These are phyloP conservation scores for Zonitis immaculata DNA, from an alignment of 2,888 invertebrate genomes.

Conservation along the genomic window DNA sequence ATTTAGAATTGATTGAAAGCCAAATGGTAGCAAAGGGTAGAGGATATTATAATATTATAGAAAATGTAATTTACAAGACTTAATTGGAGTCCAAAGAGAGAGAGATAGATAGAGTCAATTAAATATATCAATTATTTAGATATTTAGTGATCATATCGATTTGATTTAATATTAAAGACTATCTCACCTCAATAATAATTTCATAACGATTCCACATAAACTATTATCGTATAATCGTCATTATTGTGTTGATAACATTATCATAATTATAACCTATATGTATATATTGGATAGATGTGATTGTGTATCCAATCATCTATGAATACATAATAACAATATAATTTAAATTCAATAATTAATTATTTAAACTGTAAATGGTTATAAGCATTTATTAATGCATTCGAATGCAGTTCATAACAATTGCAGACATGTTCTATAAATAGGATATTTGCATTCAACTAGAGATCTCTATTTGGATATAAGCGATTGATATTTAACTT, in stretches of 20 bases:
- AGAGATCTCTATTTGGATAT: too few species aligned
- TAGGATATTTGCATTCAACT: too few species aligned
- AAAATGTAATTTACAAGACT: slow-evolving; percentile 22
- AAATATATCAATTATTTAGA: slow-evolving; percentile 20
- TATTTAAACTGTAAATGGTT: neutral
- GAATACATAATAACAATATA: neutral
- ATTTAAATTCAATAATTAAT: neutral
- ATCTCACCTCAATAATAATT: neutral
- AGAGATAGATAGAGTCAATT: slow-evolving; percentile 11
- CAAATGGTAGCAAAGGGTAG: too few species aligned
- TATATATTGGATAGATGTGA: too few species aligned
- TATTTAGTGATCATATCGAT: slow-evolving; percentile 11
- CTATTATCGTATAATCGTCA: neutral
- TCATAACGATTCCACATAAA: neutral
- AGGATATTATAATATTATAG: slow-evolving; percentile 1
- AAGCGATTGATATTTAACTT: too few species aligned
- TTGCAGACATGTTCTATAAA: too few species aligned
- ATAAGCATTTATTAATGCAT: neutral
- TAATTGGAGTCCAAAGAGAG: slow-evolving; percentile 18
- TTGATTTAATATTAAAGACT: neutral
- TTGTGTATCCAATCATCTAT: neutral
- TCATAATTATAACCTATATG: neutral
- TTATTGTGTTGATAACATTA: neutral
- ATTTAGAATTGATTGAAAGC: neutral
- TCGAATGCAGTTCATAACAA: too few species aligned